phyloP scores from a whole-genome alignment of 2,113 vertebrate genomes.

The Neolamprologus hecqui region DNA sequence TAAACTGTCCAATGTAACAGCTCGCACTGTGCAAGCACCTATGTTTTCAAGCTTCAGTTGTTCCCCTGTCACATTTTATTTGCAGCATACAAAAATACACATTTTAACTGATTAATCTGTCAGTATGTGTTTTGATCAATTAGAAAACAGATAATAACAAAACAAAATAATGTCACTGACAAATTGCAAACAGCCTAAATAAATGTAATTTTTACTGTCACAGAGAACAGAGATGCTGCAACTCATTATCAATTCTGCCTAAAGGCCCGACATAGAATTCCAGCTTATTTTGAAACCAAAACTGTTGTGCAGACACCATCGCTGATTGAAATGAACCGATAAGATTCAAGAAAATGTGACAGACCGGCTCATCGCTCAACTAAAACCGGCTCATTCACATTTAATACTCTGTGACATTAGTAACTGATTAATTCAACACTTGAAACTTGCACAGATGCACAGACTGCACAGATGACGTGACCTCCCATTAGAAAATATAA shows the following conservation, averaged over 20 bases:
- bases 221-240: background rate
- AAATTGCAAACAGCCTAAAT: background rate
- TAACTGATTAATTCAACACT: background rate
- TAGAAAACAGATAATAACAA: background rate
- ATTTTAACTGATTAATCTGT: background rate
- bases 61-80: background rate
- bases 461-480: background rate
- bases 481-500: background rate
- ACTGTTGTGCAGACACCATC: background rate
- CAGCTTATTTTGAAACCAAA: background rate
- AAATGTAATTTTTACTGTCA: rapidly evolving
- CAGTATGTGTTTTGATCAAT: background rate
- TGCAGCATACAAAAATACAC: background rate
- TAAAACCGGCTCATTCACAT: background rate
- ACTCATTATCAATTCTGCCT: background rate
- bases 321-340: rapidly evolving
- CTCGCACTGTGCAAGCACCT: background rate
- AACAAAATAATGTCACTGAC: background rate
- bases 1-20: rapidly evolving
- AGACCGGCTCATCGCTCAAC: background rate
- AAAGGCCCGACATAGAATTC: background rate
- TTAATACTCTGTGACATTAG: background rate
- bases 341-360: background rate
- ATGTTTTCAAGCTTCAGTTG: rapidly evolving
- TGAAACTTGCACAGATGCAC: background rate